These are phyloP conservation scores for Melipona quadrifasciata DNA, from an alignment of 1,140 invertebrate genomes.

Conservation along the genomic window DNA sequence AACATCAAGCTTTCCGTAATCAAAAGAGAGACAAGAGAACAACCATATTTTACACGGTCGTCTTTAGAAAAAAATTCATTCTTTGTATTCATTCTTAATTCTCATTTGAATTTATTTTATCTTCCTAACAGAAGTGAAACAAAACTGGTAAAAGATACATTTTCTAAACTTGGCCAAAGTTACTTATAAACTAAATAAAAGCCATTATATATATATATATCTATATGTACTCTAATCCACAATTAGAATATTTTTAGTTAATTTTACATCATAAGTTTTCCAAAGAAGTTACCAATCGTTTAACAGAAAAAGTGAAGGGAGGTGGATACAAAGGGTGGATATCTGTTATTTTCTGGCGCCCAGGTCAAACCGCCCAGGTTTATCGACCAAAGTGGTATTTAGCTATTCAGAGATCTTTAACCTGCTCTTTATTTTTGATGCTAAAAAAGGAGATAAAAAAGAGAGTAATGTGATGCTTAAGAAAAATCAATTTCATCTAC, in stretches of 20 bases:
- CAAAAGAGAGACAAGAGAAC: not conserved
- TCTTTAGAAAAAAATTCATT: not conserved
- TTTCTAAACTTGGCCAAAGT: too few species aligned
- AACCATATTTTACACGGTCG: not conserved
- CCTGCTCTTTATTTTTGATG: not conserved
- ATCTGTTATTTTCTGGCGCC: not conserved
- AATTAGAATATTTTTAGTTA: not conserved
- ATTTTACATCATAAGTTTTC: not conserved
- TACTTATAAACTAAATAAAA: too few species aligned
- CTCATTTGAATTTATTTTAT: not conserved
- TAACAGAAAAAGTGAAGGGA: not conserved
- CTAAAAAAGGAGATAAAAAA: not conserved
- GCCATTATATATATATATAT: too few species aligned
- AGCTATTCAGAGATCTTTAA: slow-evolving; percentile 13
- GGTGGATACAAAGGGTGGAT: not conserved
- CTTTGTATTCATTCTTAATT: not conserved
- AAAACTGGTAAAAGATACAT: too few species aligned
- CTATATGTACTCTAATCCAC: too few species aligned
- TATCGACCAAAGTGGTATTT: slow-evolving; percentile 40
- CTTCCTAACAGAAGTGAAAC: not conserved
- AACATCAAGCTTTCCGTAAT: not conserved
- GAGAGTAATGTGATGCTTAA: not conserved
- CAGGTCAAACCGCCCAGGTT: too few species aligned
- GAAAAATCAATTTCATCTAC: not conserved
- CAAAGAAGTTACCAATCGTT: not conserved